Base-by-base conservation (phyloP, 1,140 invertebrate genomes). In the Neodiprion fabricii region DNA sequence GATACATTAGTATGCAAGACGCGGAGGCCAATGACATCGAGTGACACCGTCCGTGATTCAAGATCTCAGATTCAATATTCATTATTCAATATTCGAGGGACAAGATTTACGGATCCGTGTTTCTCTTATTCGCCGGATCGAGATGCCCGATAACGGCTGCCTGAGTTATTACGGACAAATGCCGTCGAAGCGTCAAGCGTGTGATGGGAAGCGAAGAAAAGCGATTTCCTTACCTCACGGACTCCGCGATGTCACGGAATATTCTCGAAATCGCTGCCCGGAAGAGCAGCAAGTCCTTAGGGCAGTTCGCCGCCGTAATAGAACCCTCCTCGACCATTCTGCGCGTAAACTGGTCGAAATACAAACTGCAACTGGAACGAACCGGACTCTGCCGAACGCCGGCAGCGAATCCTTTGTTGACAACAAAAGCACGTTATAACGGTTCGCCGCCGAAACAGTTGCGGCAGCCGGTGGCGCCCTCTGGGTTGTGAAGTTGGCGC, bases 1-100 rank as follows among this genome's bases (percentile, higher is more conserved):
- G 67, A 69, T 48, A 77, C 77, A 81, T 82, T 82, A 82, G 82
- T 80, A 82, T 81, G 77, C 80, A 75, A 78, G 77, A 50, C 72
- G 71, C 75, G 76, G 76, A 81, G 82, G 80, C 82, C 81, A 83
- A 82, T 82, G 82, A 83, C 82, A 83, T 81, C 80, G 76, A 82
- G 75, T 83, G 82, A 81, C 82, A 83, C 80, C 78, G 74, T 77
- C 67, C 17, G 17, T 72, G 76, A 17, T 61, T 61, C n/a, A 17
- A 61, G 53, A 61, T 61, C n/a, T 9, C 5, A 61, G 53, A 61
- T 61, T 61, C 53, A 61, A 61, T 17, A 61, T 61, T 61, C 53
- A 61, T 8, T 61, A 61, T 40, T 40, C 28, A 40, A 40, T 40
- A 40, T 40, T 40, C 28, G 28, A 40, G 28, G 28, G 28, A 40